Evolutionary conservation across 2,797 vertebrate genomes (phyloP), one percentile per base, ranked within the genome.

Genomic region (Ficedula albicollis): DNA sequence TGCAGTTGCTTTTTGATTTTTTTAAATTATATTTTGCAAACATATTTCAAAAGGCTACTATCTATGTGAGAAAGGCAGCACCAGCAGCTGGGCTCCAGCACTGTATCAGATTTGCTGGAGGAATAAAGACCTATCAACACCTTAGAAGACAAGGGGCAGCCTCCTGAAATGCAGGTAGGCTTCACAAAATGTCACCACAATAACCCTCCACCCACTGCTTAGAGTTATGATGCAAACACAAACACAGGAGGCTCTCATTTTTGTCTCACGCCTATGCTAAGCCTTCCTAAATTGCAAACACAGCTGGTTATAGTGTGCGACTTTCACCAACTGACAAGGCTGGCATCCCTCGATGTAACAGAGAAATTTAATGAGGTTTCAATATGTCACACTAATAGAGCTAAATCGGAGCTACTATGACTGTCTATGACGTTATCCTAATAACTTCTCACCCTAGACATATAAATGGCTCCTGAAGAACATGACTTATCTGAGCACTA

Each of bases 311-410:
- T 36, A 75, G 75, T 2, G 26, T 63, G 46, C 56, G 72, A 9
- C n/a, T 77, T 93, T 62, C 87, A 96, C 68, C 81, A 89, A 15
- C 77, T 39, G 64, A 89, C 81, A 92, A 62, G 84, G 58, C 58
- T 93, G 92, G 87, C 92, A 96, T 22, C 38, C 15, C 79, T 86
- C 9, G 8, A 32, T 52, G 34, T 21, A 72, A 89, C 27, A 54
- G 58, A 44, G 79, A 76, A 91, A 93, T 93, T 86, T 94, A 93
- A 84, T 93, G 87, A 95, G 84, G 66, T 91, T 88, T 95, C 89
- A 91, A 59, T 93, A 93, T 86, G 82, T 93, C 87, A 92, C 6
- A 6, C 80, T 93, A 78, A 84, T 76, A 91, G 79, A 92, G 51
- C 46, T 89, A 84, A 94, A 94, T 76, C 82, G 84, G 76, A 88